These are phyloP conservation scores for Catostomus latipinnis DNA, from an alignment of 2,797 vertebrate genomes.

Conservation along the genomic window DNA sequence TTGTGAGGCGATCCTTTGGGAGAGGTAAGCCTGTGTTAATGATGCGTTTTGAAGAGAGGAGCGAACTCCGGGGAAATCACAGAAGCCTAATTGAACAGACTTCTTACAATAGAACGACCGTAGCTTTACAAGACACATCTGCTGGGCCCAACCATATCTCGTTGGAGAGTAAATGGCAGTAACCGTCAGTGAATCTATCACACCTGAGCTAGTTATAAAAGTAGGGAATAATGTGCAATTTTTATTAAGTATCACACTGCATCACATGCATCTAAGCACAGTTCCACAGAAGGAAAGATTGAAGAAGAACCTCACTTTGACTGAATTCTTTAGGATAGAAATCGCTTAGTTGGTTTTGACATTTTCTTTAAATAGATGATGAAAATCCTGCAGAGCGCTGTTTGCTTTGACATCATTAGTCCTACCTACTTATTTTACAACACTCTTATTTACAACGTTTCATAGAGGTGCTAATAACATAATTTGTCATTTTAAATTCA, in stretches of 20 bases:
- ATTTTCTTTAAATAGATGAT: constrained; percentile 9
- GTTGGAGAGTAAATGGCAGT: constrained; percentile 37
- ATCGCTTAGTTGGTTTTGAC: background rate
- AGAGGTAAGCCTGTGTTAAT: constrained; percentile 58
- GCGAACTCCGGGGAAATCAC: constrained; percentile 75
- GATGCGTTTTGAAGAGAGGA: constrained; percentile 59
- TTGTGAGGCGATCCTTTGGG: constrained; percentile 41
- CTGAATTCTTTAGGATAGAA: constrained; percentile 1
- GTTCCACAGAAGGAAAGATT: background rate
- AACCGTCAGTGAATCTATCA: constrained; percentile 21
- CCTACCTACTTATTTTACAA: background rate
- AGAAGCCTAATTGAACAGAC: constrained; percentile 76
- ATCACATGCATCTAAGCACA: background rate
- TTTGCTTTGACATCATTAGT: background rate
- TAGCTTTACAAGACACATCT: constrained; percentile 44
- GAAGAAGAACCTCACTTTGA: constrained; percentile 14
- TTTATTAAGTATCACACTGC: constrained; percentile 23
- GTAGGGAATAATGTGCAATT: constrained; percentile 4
- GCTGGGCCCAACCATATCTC: constrained; percentile 21
- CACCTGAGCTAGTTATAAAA: constrained; percentile 35
- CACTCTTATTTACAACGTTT: background rate
- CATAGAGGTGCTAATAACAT: background rate
- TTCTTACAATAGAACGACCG: constrained; percentile 60
- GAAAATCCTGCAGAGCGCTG: background rate
- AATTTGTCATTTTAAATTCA: background rate